Conservation (phyloP, 2,113 vertebrate genomes). For the Ciconia boyciana region DNA sequence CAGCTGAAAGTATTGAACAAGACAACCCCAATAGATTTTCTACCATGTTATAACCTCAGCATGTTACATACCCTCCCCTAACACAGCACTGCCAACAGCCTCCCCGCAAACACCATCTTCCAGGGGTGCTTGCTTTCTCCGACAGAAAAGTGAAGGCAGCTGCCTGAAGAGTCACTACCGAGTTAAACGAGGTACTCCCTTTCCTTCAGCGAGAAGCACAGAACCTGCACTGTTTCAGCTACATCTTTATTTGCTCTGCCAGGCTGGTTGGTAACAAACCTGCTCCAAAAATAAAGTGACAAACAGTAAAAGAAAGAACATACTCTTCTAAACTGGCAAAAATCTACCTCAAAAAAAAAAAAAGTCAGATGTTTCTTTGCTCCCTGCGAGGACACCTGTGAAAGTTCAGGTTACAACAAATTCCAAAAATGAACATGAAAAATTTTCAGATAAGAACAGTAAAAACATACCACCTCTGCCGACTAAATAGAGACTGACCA, state of each 20-base stretch:
- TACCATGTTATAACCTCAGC: fast-evolving
- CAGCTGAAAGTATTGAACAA: background rate
- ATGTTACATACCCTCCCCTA: background rate
- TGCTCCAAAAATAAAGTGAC: slow-evolving; percentile 66
- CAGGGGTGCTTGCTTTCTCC: background rate
- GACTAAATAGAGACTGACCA: background rate
- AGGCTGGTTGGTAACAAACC: slow-evolving; percentile 1
- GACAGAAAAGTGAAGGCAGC: background rate
- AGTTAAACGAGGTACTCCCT: background rate
- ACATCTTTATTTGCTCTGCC: slow-evolving; percentile 41
- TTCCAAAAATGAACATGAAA: slow-evolving; percentile 2
- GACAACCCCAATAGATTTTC: background rate
- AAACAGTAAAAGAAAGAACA: slow-evolving; percentile 44
- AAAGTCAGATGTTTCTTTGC: background rate
- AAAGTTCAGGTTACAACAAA: background rate
- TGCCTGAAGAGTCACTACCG: background rate
- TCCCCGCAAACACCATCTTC: background rate
- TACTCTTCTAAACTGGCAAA: slow-evolving; percentile 13
- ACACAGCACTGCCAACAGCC: background rate
- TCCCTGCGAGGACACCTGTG: background rate
- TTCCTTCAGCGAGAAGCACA: background rate
- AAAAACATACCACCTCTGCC: slow-evolving; percentile 7
- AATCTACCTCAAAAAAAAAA: background rate
- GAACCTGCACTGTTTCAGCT: slow-evolving; percentile 8
- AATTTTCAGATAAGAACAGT: slow-evolving; percentile 1